Evolutionary conservation across 2,888 invertebrate genomes (phyloP).

Genomic region (Parelbella ahira): DNA sequence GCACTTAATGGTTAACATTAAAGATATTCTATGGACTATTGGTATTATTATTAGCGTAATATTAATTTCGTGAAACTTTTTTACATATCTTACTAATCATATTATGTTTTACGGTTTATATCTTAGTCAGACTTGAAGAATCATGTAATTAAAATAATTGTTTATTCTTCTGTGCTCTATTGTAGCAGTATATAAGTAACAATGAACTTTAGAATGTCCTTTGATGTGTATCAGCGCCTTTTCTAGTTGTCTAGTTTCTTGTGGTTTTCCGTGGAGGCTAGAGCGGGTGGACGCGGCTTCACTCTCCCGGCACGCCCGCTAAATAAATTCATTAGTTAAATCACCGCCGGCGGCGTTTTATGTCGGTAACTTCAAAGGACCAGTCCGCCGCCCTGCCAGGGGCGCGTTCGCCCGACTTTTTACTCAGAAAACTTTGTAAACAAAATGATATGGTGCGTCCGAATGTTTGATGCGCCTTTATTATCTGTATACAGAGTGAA

Average conservation of each 20-base stretch:
- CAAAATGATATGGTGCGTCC: constrained; percentile 77
- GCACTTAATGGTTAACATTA: too few relatives aligned
- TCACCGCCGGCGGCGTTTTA: constrained; percentile 79
- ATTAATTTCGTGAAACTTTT: too few relatives aligned
- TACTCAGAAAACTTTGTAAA: constrained; percentile 79
- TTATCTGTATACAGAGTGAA: constrained; percentile 70
- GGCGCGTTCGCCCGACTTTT: constrained; percentile 73
- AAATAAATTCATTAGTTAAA: constrained; percentile 82
- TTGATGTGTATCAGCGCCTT: too few relatives aligned
- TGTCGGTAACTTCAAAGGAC: constrained; percentile 79
- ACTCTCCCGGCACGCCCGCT: constrained; percentile 64
- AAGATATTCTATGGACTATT: too few relatives aligned
- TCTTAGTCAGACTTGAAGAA: too few relatives aligned
- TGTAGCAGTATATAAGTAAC: too few relatives aligned
- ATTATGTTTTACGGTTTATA: too few relatives aligned
- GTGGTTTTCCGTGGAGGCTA: constrained; percentile 27
- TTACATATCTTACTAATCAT: too few relatives aligned
- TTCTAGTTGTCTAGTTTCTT: constrained; percentile 18
- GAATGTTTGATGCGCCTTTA: constrained; percentile 79
- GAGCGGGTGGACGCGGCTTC: constrained; percentile 36
- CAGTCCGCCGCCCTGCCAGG: constrained; percentile 61
- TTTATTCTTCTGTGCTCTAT: too few relatives aligned
- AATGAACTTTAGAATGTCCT: too few relatives aligned
- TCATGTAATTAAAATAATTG: too few relatives aligned
- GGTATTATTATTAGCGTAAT: too few relatives aligned